These are phyloP conservation scores for Macrostomum cliftonense DNA, from an alignment of 2,888 invertebrate genomes.

Conservation along the genomic window DNA sequence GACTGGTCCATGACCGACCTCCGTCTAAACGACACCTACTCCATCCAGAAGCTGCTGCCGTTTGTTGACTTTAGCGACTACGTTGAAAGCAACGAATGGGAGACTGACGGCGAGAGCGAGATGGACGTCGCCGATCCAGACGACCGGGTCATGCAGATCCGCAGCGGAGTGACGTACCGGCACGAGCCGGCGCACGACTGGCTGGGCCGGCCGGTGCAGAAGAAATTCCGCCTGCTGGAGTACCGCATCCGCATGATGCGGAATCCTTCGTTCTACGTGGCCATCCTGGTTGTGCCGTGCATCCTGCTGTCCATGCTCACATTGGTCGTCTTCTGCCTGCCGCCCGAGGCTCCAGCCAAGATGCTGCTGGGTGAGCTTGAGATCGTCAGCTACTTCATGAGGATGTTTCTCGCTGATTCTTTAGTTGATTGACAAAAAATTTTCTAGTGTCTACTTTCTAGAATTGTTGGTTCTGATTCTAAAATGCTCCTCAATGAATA, in stretches of 20 bases:
- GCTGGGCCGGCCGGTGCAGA: conserved; percentile 16
- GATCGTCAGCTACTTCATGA: no score
- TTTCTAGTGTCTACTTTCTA: no score
- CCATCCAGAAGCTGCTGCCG: neutral
- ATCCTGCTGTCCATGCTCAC: conserved; percentile 35
- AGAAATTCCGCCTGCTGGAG: neutral
- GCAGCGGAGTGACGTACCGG: conserved; percentile 13
- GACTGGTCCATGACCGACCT: conserved; percentile 3
- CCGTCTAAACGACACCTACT: no score
- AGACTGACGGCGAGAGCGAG: no score
- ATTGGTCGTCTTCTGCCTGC: conserved; percentile 36
- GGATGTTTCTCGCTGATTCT: no score
- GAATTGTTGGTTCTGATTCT: no score
- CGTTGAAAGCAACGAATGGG: conserved; percentile 33
- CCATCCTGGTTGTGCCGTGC: conserved; percentile 36
- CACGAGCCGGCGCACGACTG: conserved; percentile 13
- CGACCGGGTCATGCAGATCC: neutral
- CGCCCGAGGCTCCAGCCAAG: conserved; percentile 38
- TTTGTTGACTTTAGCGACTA: conserved; percentile 19
- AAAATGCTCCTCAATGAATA: no score
- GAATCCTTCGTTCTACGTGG: conserved; percentile 25
- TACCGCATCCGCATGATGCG: neutral
- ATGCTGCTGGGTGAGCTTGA: conserved; percentile 26
- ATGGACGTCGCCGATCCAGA: no score
- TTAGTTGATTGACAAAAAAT: no score